Base-by-base conservation (phyloP, 1,140 invertebrate species). In the Procambarus clarkii region DNA sequence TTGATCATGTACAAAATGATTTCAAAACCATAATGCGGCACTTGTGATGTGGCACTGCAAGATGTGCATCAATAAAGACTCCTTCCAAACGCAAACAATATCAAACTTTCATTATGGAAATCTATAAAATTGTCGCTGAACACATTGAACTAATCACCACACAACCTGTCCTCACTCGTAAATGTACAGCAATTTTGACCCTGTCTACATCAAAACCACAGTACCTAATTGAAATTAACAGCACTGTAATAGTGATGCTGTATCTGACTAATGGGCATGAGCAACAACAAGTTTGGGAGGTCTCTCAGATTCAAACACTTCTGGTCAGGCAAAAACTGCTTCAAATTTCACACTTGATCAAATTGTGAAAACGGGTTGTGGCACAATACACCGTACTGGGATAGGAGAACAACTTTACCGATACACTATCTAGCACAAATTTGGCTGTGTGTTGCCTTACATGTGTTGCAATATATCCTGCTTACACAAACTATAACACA, bases 401-500 rank as follows among this genome's bases (percentile, higher is more conserved):
- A 71, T 64, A 58, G 58, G 54, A 81, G 74, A n/a, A 48, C n/a
- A 86, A 86, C 76, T 77, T 77, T 76, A 86, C 15, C 24, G 58
- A 86, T 78, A 86, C 58, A 86, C 44, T 60, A 54, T 74, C 46
- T 74, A 81, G 69, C 60, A 64, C 48, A 85, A 85, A 85, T 11
- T 46, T 76, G 69, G 64, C 58, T 64, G 78, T 64, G 78, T 81
- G 46, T 82, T 88, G 79, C 87, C 87, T 69, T 78, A 64, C 78
- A 34, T 34, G 45, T 64, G 50, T 79, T 80, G 77, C 79, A 69
- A 69, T 81, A 69, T 71, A 74, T 81, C 44, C 87, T 88, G 87
- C 79, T 88, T 81, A 88, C 48, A 88, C 64, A 58, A 82, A 80
- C 74, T 81, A 69, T 45, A 88, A n/a, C 79, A 88, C 79, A 58